These are phyloP conservation scores for Timandra comae DNA, from an alignment of 2,888 invertebrate species.

Conservation along the genomic window DNA sequence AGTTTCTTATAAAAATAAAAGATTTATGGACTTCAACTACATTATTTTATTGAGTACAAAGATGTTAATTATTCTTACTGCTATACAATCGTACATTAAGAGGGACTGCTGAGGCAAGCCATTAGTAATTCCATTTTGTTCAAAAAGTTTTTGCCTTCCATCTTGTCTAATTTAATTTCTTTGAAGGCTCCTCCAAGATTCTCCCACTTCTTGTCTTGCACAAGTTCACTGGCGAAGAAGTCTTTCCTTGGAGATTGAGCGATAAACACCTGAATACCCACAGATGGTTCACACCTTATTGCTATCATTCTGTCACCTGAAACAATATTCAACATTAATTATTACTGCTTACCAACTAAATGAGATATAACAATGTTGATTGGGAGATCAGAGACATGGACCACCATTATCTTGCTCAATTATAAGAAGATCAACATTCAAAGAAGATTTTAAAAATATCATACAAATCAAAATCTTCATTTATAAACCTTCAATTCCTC, in stretches of 20 bases:
- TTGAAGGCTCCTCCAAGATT: slow-evolving; percentile 95
- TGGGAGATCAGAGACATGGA: not conserved
- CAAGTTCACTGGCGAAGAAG: slow-evolving; percentile 90
- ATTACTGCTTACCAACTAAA: slow-evolving; percentile 2
- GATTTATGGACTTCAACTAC: slow-evolving; percentile 20
- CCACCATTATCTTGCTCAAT: too few species aligned
- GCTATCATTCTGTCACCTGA: slow-evolving; percentile 88
- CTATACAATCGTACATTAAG: slow-evolving; percentile 51
- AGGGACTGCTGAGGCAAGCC: slow-evolving; percentile 90
- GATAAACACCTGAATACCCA: slow-evolving; percentile 92
- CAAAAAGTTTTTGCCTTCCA: slow-evolving; percentile 97
- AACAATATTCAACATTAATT: slow-evolving; percentile 10
- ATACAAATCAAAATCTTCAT: not conserved
- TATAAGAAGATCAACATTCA: not conserved
- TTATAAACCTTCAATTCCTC: too few species aligned
- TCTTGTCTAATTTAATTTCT: slow-evolving; percentile 92
- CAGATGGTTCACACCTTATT: slow-evolving; percentile 92
- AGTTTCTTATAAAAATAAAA: slow-evolving; percentile 57
- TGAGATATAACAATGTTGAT: not conserved
- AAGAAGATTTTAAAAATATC: not conserved
- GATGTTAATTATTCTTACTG: slow-evolving; percentile 21
- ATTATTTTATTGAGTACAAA: slow-evolving; percentile 20
- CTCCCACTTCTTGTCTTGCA: slow-evolving; percentile 95
- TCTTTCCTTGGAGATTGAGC: slow-evolving; percentile 93
- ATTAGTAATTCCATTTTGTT: slow-evolving; percentile 97